phyloP scores from a whole-genome alignment of 2,113 vertebrate genomes.

The Tragelaphus strepsiceros region DNA sequence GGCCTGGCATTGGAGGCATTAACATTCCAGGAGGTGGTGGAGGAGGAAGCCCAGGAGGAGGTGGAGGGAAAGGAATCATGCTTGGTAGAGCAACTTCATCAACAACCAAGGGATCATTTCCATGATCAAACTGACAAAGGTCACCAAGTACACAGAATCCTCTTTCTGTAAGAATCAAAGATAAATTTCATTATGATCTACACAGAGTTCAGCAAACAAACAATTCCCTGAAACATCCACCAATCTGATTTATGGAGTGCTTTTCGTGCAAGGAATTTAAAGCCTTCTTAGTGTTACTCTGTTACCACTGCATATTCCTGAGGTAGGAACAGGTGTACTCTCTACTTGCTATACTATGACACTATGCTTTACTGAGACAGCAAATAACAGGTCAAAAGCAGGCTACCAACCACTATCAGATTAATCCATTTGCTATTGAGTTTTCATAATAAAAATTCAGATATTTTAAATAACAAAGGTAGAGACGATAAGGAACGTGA shows the following conservation, averaged over 20 bases:
- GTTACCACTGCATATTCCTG: background rate
- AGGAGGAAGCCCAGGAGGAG: conserved; percentile 85
- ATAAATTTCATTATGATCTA: conserved; percentile 42
- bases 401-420: background rate
- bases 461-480: conserved; percentile 42
- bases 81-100: conserved; percentile 94
- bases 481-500: background rate
- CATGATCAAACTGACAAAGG: conserved; percentile 95
- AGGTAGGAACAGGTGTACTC: background rate
- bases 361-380: background rate
- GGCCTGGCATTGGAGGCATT: conserved; percentile 84
- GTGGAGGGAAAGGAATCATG: conserved; percentile 96
- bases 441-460: conserved; percentile 22
- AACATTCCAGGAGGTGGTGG: conserved; percentile 85
- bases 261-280: conserved; percentile 15
- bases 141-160: conserved; percentile 98
- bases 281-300: background rate
- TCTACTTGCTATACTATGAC: background rate
- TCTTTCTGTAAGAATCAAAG: conserved; percentile 86
- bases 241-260: conserved; percentile 17
- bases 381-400: background rate
- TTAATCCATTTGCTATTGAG: background rate
- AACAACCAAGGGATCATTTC: conserved; percentile 93
- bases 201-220: conserved; percentile 35
- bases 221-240: conserved; percentile 18